Base-by-base conservation (phyloP, 2,888 invertebrate genomes). In the Conchocele bisecta region DNA sequence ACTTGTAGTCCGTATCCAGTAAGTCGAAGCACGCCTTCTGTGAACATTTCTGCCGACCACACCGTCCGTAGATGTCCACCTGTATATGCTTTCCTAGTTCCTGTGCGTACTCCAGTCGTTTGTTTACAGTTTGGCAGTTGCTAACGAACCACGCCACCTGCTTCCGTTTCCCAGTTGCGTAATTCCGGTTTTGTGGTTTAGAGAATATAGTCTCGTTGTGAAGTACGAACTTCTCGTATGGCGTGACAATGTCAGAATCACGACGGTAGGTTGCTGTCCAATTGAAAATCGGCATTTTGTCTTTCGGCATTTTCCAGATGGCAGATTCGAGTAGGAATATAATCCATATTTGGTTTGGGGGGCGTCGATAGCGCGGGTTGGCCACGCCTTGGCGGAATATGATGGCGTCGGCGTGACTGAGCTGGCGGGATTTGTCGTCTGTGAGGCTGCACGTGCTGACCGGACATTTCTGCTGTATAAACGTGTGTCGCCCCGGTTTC, bases 81-180 rank as follows among this genome's bases (percentile, higher is more conserved):
- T 95, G 93, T 82, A 98, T 97, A 92, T 95, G 93, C 91, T 97
- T 96, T 76, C 95, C 93, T 60, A 98, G 83, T 95, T 95, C 80
- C 94, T 79, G 94, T 9, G 97, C 98, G 91, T 95, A 98, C 82
- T 96, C 95, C 71, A 97, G 92, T n/a, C 98, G 94, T 3, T 95
- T 95, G 91, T 98, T 98, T 57, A 96, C 93, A 3, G 98, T 97
- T 75, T 95, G 96, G 89, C 98, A 98, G 92, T 98, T 98, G 42
- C 98, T 98, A 60, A 98, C 98, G 92, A 98, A 98, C 98, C 98
- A 98, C 60, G 98, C 98, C 5, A 98, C 91, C 95, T 94, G 95
- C 92, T 96, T 96, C 44, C 97, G 97, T 91, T 98, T 98, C 89
- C 97, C 97, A 0, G 96, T 95, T 0, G 89, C 88, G 72, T 84